Evolutionary conservation across 1,140 invertebrate genomes (phyloP).

Genomic region (Listronotus bonariensis): DNA sequence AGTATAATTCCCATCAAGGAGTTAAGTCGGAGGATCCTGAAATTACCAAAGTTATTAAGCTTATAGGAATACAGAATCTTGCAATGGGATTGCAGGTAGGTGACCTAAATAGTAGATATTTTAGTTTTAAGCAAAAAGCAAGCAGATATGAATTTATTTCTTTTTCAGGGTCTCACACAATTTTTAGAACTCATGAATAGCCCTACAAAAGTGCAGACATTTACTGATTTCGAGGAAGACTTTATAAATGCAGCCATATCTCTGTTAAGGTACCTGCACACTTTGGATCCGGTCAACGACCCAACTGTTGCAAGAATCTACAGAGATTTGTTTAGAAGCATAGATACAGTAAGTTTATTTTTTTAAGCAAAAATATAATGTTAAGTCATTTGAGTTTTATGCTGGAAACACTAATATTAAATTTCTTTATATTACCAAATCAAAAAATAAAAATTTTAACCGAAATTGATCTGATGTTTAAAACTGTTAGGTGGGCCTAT

Average conservation of each 20-base stretch:
- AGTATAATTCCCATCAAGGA: constrained; percentile 8
- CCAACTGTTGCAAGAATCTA: constrained; percentile 61
- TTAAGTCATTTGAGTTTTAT: too few relatives aligned
- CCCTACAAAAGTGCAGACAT: constrained; percentile 65
- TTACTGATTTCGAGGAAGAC: constrained; percentile 75
- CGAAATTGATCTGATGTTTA: too few relatives aligned
- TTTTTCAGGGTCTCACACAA: constrained; percentile 69
- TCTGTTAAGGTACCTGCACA: constrained; percentile 69
- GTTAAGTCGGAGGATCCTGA: constrained; percentile 8
- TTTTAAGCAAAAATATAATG: too few relatives aligned
- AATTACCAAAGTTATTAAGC: constrained; percentile 62
- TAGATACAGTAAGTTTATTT: constrained; percentile 63
- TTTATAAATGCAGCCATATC: constrained; percentile 71
- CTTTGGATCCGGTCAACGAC: constrained; percentile 55
- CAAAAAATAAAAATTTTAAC: too few relatives aligned
- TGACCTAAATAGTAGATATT: too few relatives aligned
- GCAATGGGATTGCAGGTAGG: constrained; percentile 47
- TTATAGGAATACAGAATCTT: constrained; percentile 71
- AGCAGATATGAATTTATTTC: constrained; percentile 3
- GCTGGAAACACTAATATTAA: too few relatives aligned
- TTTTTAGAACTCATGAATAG: constrained; percentile 61
- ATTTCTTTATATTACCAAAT: too few relatives aligned
- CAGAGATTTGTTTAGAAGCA: constrained; percentile 66
- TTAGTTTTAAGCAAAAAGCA: too few relatives aligned
- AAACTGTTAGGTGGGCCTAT: too few relatives aligned